Conservation (phyloP, 2,113 vertebrate genomes). For the Noctilio leporinus region DNA sequence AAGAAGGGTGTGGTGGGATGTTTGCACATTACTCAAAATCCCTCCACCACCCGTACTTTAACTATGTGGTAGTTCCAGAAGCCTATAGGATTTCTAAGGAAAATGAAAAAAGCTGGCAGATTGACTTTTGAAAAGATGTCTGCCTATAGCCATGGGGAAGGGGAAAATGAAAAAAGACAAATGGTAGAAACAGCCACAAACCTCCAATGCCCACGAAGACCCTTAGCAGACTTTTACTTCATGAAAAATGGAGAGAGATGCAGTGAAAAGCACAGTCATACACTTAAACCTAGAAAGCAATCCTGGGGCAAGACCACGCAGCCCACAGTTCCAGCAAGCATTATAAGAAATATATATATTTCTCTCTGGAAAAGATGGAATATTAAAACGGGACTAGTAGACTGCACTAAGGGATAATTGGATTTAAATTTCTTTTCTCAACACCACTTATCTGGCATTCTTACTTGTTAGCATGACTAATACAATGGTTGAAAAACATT, state of each 20-base stretch:
- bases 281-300: no score
- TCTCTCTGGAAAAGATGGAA: not conserved
- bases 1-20: not conserved
- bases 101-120: not conserved
- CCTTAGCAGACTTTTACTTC: not conserved
- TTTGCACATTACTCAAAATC: conserved; percentile 4
- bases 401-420: not conserved
- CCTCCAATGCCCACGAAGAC: not conserved
- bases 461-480: not conserved
- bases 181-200: not conserved
- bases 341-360: no score
- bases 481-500: not conserved
- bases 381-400: not conserved
- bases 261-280: no score
- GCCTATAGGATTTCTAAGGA: conserved; percentile 24
- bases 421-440: conserved; percentile 4
- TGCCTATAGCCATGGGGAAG: not conserved
- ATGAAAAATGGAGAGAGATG: not conserved
- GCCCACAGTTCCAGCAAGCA: no score
- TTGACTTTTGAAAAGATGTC: not conserved
- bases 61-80: not conserved
- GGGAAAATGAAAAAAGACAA: not conserved
- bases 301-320: no score
- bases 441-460: not conserved
- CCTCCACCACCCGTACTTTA: not conserved